These are phyloP conservation scores for Anthophora plumipes DNA, from an alignment of 2,888 invertebrate species.

Conservation along the genomic window DNA sequence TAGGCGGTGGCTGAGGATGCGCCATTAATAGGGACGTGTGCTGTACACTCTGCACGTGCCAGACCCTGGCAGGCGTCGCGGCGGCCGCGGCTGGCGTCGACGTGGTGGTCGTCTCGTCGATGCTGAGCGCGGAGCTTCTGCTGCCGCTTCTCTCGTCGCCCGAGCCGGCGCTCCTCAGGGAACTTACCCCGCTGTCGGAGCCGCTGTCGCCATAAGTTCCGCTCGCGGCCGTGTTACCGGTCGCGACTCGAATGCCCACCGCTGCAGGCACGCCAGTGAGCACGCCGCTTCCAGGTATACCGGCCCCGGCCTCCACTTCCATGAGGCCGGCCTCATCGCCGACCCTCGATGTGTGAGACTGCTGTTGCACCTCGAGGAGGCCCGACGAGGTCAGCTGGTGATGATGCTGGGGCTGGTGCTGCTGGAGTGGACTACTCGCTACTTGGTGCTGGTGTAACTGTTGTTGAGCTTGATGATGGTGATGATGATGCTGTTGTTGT, in stretches of 20 bases:
- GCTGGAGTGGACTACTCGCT: conserved; percentile 65
- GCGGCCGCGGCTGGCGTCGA: conserved; percentile 79
- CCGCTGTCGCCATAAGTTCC: conserved; percentile 86
- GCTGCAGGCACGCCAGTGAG: conserved; percentile 64
- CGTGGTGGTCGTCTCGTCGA: conserved; percentile 88
- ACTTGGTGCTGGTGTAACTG: conserved; percentile 68
- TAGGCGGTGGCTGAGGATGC: conserved; percentile 83
- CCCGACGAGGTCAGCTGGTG: conserved; percentile 67
- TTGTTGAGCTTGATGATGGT: conserved; percentile 52
- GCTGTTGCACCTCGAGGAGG: conserved; percentile 75
- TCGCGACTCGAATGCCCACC: conserved; percentile 65
- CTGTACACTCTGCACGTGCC: conserved; percentile 88
- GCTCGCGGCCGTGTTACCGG: conserved; percentile 61
- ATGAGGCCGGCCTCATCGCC: conserved; percentile 81
- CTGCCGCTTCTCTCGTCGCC: conserved; percentile 92
- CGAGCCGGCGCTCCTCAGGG: conserved; percentile 89
- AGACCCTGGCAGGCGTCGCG: conserved; percentile 81
- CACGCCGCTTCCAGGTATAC: conserved; percentile 76
- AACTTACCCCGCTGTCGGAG: conserved; percentile 90
- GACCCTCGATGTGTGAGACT: conserved; percentile 71
- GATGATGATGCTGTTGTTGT: conserved; percentile 62
- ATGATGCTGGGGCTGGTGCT: conserved; percentile 67
- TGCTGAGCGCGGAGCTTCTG: conserved; percentile 90
- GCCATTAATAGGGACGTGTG: conserved; percentile 88
- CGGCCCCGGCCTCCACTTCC: conserved; percentile 81